Conservation (phyloP, 1,140 invertebrate species). For the Marisa cornuarietis region DNA sequence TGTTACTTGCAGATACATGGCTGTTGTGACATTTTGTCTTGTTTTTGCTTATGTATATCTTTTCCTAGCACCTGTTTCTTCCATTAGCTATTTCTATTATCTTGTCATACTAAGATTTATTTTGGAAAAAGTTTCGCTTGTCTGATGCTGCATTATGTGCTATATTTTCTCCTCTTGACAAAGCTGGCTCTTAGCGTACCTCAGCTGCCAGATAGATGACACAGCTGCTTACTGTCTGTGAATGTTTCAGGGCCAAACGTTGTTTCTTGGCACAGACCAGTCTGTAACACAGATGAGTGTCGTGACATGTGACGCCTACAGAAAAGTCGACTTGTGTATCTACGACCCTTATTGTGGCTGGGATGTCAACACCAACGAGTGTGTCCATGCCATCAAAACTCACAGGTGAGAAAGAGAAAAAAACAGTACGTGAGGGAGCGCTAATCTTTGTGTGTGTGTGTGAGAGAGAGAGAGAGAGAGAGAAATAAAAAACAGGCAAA, state of each 20-base stretch:
- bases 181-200: neutral
- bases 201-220: too few species aligned
- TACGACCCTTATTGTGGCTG: slow-evolving; percentile 55
- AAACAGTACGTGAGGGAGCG: neutral
- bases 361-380: slow-evolving; percentile 21
- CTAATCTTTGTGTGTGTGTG: neutral
- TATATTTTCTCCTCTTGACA: too few species aligned
- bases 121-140: too few species aligned
- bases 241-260: slow-evolving; percentile 35
- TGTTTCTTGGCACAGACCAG: slow-evolving; percentile 46
- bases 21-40: too few species aligned
- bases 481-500: too few species aligned
- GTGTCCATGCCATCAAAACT: slow-evolving; percentile 5
- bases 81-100: too few species aligned
- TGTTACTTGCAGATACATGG: too few species aligned
- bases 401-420: neutral
- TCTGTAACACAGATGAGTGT: slow-evolving; percentile 44
- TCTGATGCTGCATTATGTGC: too few species aligned
- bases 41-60: too few species aligned
- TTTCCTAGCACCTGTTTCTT: too few species aligned
- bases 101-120: too few species aligned
- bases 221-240: neutral
- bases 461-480: too few species aligned
- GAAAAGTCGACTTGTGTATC: slow-evolving; percentile 45
- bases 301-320: slow-evolving; percentile 39